Conservation (phyloP, 2,888 invertebrate genomes). For the Diarsia brunnea region DNA sequence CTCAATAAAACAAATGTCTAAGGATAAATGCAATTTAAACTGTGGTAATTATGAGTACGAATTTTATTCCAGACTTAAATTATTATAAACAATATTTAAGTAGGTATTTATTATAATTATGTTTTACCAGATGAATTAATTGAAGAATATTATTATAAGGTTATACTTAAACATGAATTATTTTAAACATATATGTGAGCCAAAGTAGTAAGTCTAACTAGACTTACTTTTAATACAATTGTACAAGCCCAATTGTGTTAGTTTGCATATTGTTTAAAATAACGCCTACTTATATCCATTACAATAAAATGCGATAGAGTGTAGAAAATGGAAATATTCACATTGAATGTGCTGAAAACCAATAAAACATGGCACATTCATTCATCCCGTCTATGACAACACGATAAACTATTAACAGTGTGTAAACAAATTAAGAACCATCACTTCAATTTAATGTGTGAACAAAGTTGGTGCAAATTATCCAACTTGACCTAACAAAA, state of each 20-base stretch:
- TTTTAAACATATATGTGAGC: constrained; percentile 45
- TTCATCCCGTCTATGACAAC: constrained; percentile 29
- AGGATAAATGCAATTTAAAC: constrained; percentile 75
- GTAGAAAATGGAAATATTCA: constrained; percentile 87
- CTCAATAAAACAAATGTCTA: constrained; percentile 72
- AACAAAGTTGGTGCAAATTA: constrained; percentile 20
- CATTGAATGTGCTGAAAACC: constrained; percentile 80
- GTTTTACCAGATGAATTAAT: constrained; percentile 53
- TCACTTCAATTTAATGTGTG: constrained; percentile 12
- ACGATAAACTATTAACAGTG: too few relatives aligned
- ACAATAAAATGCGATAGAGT: constrained; percentile 84
- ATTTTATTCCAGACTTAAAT: constrained; percentile 62
- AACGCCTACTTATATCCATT: constrained; percentile 59
- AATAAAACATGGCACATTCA: constrained; percentile 78
- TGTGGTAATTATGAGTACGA: constrained; percentile 55
- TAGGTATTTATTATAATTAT: constrained; percentile 54
- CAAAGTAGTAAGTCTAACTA: constrained; percentile 18
- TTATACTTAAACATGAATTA: constrained; percentile 43
- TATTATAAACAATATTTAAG: constrained; percentile 59
- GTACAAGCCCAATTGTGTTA: constrained; percentile 32
- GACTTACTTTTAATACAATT: constrained; percentile 34
- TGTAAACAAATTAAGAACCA: constrained; percentile 16
- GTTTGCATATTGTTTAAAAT: constrained; percentile 49
- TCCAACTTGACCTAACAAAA: constrained; percentile 16
- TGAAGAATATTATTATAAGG: constrained; percentile 52